These are phyloP conservation scores for Lepidotrigona ventralis DNA, from an alignment of 1,140 invertebrate species.

Conservation along the genomic window DNA sequence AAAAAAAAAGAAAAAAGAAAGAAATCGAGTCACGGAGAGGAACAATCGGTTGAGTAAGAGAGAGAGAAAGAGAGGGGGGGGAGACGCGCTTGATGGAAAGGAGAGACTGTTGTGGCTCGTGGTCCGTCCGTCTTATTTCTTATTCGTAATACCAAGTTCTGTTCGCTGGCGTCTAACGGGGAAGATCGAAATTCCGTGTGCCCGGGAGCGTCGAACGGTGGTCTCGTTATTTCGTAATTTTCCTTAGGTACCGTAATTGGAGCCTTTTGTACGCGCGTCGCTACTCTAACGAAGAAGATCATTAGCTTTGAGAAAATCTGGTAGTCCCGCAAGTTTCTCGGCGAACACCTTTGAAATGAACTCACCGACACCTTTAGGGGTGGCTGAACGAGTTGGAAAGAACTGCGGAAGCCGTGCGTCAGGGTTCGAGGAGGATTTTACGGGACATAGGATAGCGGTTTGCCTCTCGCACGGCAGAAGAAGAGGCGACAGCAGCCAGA, in stretches of 20 bases:
- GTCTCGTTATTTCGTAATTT: constrained; percentile 54
- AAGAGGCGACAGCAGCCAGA: constrained; percentile 55
- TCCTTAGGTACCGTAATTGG: constrained; percentile 45
- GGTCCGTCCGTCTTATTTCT: constrained; percentile 6
- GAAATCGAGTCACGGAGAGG: neutral
- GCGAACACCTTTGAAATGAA: constrained; percentile 48
- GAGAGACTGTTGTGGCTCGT: neutral
- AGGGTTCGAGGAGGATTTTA: constrained; percentile 64
- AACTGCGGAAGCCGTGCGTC: constrained; percentile 41
- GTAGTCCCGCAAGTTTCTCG: constrained; percentile 48
- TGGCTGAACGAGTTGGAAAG: constrained; percentile 42
- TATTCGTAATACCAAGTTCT: constrained; percentile 24
- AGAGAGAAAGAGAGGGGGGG: no score
- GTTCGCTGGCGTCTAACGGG: neutral
- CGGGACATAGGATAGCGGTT: constrained; percentile 47
- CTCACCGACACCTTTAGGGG: constrained; percentile 48
- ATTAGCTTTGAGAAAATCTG: constrained; percentile 51
- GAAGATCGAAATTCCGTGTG: constrained; percentile 45
- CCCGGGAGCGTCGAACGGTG: constrained; percentile 48
- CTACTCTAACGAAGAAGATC: constrained; percentile 51
- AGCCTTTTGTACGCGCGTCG: constrained; percentile 46
- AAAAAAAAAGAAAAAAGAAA: neutral
- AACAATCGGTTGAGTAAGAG: neutral
- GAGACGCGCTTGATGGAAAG: no score
- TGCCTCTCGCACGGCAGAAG: constrained; percentile 34